phyloP scores from a whole-genome alignment of 2,113 vertebrate genomes.

The Bungarus multicinctus region DNA sequence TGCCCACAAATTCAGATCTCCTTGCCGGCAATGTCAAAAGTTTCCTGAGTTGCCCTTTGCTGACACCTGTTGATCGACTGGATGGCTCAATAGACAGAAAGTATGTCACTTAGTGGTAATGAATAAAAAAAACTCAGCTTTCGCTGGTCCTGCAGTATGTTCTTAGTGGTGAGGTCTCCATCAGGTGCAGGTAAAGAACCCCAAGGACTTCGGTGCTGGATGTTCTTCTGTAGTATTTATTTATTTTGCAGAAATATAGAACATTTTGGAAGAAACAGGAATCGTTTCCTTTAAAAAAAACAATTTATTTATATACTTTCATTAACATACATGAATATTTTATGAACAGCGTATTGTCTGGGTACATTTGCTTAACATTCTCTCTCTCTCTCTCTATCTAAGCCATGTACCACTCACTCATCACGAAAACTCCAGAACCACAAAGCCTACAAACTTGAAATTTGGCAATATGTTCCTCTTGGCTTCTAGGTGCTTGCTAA shows the following conservation, averaged over 20 bases:
- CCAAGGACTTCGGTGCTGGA: too few relatives aligned
- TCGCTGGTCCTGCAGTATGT: not conserved
- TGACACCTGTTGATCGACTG: constrained; percentile 23
- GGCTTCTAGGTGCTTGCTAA: too few relatives aligned
- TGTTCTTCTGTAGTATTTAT: not conserved
- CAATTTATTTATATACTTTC: too few relatives aligned
- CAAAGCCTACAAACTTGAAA: too few relatives aligned
- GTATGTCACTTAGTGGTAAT: not conserved
- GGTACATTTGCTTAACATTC: too few relatives aligned
- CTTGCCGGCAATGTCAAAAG: not conserved
- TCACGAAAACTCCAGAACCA: too few relatives aligned
- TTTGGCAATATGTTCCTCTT: too few relatives aligned
- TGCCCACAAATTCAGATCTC: not conserved
- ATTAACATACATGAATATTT: too few relatives aligned
- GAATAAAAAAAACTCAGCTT: too few relatives aligned
- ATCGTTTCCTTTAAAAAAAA: not conserved
- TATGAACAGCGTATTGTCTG: too few relatives aligned
- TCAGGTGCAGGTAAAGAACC: not conserved
- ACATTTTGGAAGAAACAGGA: not conserved
- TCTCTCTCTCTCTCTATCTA: too few relatives aligned
- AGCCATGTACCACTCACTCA: too few relatives aligned
- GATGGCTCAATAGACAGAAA: not conserved
- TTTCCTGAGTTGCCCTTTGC: constrained; percentile 15
- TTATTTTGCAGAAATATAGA: not conserved
- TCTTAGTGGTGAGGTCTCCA: not conserved